phyloP scores from a whole-genome alignment of 1,140 invertebrate genomes.

The Scylla paramamosain region DNA sequence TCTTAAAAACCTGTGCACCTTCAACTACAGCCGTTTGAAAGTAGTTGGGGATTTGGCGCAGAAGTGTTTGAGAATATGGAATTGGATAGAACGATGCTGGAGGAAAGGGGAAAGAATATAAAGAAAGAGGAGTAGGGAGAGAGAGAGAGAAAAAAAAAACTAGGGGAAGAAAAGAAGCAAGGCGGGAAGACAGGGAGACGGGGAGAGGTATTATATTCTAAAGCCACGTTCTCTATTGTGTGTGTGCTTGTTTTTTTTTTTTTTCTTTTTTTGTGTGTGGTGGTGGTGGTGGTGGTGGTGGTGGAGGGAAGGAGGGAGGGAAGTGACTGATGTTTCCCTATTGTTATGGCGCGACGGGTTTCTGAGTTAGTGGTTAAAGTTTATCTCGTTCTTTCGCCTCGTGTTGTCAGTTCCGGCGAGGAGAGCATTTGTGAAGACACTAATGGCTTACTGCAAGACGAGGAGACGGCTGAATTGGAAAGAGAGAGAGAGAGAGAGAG shows the following conservation, averaged over 20 bases:
- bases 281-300: too few species aligned
- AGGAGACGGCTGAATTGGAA: not conserved
- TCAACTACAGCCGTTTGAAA: too few species aligned
- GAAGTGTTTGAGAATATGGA: too few species aligned
- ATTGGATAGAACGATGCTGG: not conserved
- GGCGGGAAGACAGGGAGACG: not conserved
- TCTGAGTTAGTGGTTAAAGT: not conserved
- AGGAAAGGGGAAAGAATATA: not conserved
- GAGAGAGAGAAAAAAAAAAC: not conserved
- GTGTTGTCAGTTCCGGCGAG: not conserved
- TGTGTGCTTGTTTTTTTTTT: too few species aligned
- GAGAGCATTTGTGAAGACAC: not conserved
- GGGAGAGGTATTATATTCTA: not conserved
- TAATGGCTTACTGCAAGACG: slow-evolving; percentile 13
- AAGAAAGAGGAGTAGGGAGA: not conserved
- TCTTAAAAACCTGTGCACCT: too few species aligned
- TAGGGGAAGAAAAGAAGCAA: not conserved
- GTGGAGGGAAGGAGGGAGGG: not conserved
- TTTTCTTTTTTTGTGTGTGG: too few species aligned
- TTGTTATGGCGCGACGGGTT: not conserved
- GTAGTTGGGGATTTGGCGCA: too few species aligned
- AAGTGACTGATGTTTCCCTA: not conserved
- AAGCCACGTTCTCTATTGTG: too few species aligned
- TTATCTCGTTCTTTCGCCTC: not conserved
- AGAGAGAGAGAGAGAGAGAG: slow-evolving; percentile 52